Evolutionary conservation across 2,113 vertebrate genomes (phyloP).

Genomic region (Gallinago undulata): DNA sequence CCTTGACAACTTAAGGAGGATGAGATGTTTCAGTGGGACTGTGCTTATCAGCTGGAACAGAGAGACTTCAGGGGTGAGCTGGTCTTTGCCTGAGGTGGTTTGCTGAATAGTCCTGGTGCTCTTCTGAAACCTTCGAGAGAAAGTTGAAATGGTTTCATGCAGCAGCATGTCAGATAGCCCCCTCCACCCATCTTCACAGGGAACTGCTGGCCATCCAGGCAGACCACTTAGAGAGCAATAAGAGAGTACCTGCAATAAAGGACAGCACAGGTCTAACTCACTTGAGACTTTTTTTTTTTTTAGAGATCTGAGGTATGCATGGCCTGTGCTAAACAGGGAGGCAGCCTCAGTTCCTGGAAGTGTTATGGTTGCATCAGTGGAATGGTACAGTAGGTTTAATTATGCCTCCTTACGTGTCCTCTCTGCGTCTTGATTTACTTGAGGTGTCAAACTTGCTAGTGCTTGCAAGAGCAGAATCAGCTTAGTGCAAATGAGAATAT

Average conservation of each 20-base stretch:
- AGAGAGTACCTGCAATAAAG: neutral
- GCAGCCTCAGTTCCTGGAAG: neutral
- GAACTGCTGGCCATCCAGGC: neutral
- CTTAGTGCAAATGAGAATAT: fast-evolving
- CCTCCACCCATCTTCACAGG: neutral
- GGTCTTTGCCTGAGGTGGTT: neutral
- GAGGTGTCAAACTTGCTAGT: neutral
- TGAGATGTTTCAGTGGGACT: neutral
- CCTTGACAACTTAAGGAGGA: neutral
- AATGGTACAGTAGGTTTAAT: neutral
- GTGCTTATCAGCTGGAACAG: neutral
- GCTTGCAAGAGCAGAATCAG: neutral
- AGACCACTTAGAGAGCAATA: neutral
- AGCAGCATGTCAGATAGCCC: neutral
- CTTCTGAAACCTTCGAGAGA: neutral
- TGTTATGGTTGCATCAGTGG: neutral
- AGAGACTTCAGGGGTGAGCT: neutral
- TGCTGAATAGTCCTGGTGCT: neutral
- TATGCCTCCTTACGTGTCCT: neutral
- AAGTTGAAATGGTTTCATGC: neutral
- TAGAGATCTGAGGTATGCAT: neutral
- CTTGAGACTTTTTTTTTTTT: neutral
- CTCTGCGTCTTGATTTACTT: neutral
- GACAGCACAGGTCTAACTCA: neutral
- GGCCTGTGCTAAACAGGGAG: neutral